These are phyloP conservation scores for Lepidurus arcticus DNA, from an alignment of 1,140 invertebrate species.

Conservation along the genomic window DNA sequence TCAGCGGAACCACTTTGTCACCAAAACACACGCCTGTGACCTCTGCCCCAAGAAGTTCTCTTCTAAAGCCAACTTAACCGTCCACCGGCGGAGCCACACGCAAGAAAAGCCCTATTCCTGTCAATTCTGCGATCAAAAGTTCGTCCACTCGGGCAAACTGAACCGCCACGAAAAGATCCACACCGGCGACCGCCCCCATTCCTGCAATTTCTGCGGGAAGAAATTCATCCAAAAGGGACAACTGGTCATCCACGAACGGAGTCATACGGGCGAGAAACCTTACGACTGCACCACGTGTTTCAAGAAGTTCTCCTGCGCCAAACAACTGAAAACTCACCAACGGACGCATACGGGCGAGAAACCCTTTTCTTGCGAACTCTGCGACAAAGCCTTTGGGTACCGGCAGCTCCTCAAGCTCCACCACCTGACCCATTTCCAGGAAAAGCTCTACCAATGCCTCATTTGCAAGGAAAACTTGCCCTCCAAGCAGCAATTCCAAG, in stretches of 20 bases:
- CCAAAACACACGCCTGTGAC: conserved; percentile 22
- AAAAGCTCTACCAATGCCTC: conserved; percentile 84
- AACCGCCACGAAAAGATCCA: background rate
- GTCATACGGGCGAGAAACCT: conserved; percentile 64
- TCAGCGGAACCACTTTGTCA: conserved; percentile 9
- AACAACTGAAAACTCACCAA: conserved; percentile 92
- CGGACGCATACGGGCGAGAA: conserved; percentile 94
- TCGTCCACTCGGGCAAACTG: conserved; percentile 4
- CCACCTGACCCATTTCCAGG: conserved; percentile 55
- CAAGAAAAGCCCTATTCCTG: conserved; percentile 26
- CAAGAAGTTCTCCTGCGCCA: conserved; percentile 90
- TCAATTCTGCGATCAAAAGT: background rate
- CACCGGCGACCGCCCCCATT: background rate
- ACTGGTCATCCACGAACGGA: conserved; percentile 60
- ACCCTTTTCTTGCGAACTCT: conserved; percentile 69
- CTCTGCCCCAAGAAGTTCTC: conserved; percentile 12
- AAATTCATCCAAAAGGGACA: conserved; percentile 49
- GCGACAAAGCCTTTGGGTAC: conserved; percentile 59
- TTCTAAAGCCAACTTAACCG: background rate
- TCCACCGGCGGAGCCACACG: conserved; percentile 14
- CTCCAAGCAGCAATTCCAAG: background rate
- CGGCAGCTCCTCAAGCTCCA: conserved; percentile 63
- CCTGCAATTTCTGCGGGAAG: conserved; percentile 27
- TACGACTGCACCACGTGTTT: conserved; percentile 85
- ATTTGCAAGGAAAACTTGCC: conserved; percentile 65